Base-by-base conservation (phyloP, 2,113 vertebrate species). In the Gallinago media region DNA sequence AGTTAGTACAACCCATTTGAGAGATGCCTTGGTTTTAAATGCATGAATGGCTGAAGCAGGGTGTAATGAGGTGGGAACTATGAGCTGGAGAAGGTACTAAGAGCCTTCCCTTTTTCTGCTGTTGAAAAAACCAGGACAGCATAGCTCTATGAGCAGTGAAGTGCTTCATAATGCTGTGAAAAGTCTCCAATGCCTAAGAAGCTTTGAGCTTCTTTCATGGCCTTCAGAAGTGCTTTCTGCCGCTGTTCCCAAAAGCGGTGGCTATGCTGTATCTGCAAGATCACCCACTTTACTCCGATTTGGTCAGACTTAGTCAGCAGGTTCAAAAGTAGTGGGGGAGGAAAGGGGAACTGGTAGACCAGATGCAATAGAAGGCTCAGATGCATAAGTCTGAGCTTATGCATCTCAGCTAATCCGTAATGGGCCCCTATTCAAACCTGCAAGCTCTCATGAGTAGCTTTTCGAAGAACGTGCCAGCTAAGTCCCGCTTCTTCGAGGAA, bases 161-260 rank as follows among this genome's bases (percentile, higher is more conserved):
- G 40, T 85, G 54, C 23, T 80, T 92, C 23, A 3, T 47, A 17
- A 19, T 75, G 34, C 50, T 66, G 22, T 46, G 71, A 32, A n/a
- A 77, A 89, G 27, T 82, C 58, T 61, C 36, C 42, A 46, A 4
- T 58, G 75, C 13, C 12, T 16, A 15, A 62, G 50, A 77, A 84
- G 36, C 31, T 73, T 62, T 62, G 67, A 70, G 34, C 25, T 71
- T 19, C 32, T 73, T 92, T 40, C 3, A 1, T 26, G 68, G 63
- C 34, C 17, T 77, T 47, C 31, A 46, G 22, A 10, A 65, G 46
- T 66, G 40, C 17, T 40, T 29, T 47, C 26, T 77, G 71, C 26
- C 5, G 0, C 46, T 22, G 15, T 52, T 80, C 11, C 23, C 3
- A n/a, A 36, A 94, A 23, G 6, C 0, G 1, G 34, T 44, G 54